These are phyloP conservation scores for Percopsis omiscomaycus DNA, from an alignment of 2,797 vertebrate genomes.

Conservation along the genomic window DNA sequence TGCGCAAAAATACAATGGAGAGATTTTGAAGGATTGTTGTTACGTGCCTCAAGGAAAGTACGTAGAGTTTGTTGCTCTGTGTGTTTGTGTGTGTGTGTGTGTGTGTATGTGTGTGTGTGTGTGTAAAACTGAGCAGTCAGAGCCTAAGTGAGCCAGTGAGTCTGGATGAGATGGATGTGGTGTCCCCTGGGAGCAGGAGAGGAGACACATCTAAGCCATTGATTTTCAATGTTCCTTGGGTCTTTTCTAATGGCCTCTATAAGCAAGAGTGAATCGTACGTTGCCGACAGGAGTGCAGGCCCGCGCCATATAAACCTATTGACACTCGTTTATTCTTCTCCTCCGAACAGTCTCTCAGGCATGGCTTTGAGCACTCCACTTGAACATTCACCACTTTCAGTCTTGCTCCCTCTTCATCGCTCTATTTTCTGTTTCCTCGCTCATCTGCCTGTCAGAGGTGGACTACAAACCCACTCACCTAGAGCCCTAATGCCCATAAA, in stretches of 20 bases:
- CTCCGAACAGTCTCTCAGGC: conserved; percentile 14
- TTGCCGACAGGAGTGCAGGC: conserved; percentile 28
- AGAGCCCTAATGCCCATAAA: conserved; percentile 27
- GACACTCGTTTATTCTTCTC: conserved; percentile 30
- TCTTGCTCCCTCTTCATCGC: conserved; percentile 1
- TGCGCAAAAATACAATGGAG: too few species aligned
- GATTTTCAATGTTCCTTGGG: conserved; percentile 63
- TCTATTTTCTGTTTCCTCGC: conserved; percentile 23
- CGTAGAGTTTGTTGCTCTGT: background rate
- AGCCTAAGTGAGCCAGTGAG: conserved; percentile 19
- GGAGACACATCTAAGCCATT: conserved; percentile 60
- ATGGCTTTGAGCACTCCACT: conserved; percentile 22
- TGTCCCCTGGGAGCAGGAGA: conserved; percentile 30
- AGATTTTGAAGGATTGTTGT: too few species aligned
- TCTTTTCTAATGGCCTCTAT: conserved; percentile 53
- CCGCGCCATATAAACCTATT: conserved; percentile 20
- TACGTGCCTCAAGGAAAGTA: too few species aligned
- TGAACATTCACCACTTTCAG: conserved; percentile 7
- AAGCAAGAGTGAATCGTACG: conserved; percentile 34
- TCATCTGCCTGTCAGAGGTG: conserved; percentile 26
- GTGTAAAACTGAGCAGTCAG: conserved; percentile 1
- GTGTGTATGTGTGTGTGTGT: conserved; percentile 15
- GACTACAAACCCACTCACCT: conserved; percentile 32
- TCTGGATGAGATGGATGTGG: conserved; percentile 34
- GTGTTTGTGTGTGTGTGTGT: conserved; percentile 2